Evolutionary conservation across 2,797 vertebrate genomes (phyloP).

Genomic region (Karalla daura): DNA sequence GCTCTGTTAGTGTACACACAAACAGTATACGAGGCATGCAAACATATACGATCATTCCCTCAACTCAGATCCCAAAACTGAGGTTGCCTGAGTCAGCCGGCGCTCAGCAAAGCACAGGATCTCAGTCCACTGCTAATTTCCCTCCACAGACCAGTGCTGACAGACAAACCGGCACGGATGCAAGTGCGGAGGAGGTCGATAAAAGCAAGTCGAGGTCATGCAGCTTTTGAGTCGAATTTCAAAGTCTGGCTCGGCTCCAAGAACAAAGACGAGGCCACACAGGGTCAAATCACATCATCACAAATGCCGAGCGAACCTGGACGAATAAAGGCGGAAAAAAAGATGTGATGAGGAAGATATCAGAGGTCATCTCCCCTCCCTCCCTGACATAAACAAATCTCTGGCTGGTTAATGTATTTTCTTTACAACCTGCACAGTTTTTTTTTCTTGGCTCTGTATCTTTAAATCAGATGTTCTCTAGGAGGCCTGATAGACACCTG

Average conservation of each 20-base stretch:
- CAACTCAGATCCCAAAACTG: not conserved
- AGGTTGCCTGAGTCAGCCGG: slow-evolving; percentile 4
- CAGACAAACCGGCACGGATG: not conserved
- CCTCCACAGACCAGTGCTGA: slow-evolving; percentile 5
- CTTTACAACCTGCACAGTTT: not conserved
- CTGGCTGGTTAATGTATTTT: not conserved
- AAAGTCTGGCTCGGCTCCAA: not conserved
- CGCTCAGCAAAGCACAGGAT: not conserved
- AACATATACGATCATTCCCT: not conserved
- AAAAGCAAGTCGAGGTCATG: slow-evolving; percentile 8
- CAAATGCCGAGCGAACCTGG: not conserved
- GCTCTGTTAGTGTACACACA: slow-evolving; percentile 8
- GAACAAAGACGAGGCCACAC: not conserved
- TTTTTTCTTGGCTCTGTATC: not conserved
- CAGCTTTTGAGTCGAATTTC: not conserved
- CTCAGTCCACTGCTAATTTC: slow-evolving; percentile 9
- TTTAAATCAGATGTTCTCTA: not conserved
- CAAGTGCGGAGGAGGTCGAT: not conserved
- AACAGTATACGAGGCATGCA: not conserved
- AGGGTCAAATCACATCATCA: not conserved
- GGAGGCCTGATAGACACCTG: not conserved
- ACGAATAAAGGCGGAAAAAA: no score
- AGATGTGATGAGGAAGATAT: no score
- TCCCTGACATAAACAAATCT: not conserved
- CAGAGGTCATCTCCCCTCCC: no score